These are phyloP conservation scores for Nomada flava DNA, from an alignment of 2,888 invertebrate genomes.

Conservation along the genomic window DNA sequence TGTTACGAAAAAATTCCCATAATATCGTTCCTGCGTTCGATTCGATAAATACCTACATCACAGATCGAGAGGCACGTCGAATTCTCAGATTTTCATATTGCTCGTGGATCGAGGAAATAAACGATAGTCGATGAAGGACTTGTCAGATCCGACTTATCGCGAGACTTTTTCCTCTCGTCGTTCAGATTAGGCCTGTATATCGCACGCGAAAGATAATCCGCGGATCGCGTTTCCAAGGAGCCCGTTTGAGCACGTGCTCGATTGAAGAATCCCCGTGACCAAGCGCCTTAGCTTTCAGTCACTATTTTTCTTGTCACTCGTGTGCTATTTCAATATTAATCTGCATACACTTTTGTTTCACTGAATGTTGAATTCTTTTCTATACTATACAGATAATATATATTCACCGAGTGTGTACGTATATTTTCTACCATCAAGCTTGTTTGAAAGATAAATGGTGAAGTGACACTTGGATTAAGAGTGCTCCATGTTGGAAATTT, in stretches of 20 bases:
- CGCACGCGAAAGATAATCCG: slow-evolving; percentile 66
- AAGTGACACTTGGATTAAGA: not conserved
- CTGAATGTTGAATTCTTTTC: too few relatives aligned
- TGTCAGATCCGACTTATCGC: slow-evolving; percentile 53
- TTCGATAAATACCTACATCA: not conserved
- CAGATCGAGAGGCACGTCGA: not conserved
- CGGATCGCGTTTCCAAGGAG: slow-evolving; percentile 68
- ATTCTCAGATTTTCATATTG: slow-evolving; percentile 12
- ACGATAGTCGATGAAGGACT: slow-evolving; percentile 48
- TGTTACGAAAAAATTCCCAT: too few relatives aligned
- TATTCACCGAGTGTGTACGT: too few relatives aligned
- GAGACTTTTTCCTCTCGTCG: slow-evolving; percentile 47
- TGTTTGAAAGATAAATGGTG: not conserved
- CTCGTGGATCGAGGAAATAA: slow-evolving; percentile 33
- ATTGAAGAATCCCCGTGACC: slow-evolving; percentile 65
- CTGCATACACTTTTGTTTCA: not conserved
- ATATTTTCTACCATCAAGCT: too few relatives aligned
- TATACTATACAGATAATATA: too few relatives aligned
- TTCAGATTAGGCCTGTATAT: slow-evolving; percentile 52
- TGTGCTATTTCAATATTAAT: not conserved
- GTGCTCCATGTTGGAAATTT: not conserved
- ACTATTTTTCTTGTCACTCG: not conserved
- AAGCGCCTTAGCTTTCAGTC: slow-evolving; percentile 15
- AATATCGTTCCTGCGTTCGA: not conserved
- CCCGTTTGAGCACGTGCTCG: slow-evolving; percentile 66